phyloP scores from a whole-genome alignment of 1,140 invertebrate species.

The Danaus melanippus region DNA sequence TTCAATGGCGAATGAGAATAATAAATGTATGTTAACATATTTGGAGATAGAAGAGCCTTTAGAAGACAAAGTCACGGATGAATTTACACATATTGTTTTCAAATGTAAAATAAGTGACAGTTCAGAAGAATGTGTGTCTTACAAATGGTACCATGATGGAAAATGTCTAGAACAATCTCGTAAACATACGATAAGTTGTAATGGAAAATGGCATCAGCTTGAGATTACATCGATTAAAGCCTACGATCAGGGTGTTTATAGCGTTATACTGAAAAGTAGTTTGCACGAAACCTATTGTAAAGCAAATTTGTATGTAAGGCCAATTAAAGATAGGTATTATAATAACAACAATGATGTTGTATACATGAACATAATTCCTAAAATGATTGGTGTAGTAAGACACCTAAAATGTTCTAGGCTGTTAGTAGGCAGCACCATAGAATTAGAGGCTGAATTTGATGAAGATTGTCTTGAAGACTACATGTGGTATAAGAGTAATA shows the following conservation, averaged over 20 bases:
- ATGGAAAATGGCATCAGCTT: conserved; percentile 21
- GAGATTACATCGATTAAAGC: conserved; percentile 15
- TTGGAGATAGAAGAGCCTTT: conserved; percentile 25
- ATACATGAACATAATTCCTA: conserved; percentile 11
- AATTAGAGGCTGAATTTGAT: conserved; percentile 23
- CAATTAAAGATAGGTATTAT: conserved; percentile 11
- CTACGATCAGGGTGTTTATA: conserved; percentile 25
- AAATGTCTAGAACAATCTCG: conserved; percentile 16
- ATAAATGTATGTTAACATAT: conserved; percentile 4
- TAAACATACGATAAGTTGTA: conserved; percentile 14
- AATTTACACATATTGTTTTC: conserved; percentile 23
- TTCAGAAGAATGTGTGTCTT: conserved; percentile 8
- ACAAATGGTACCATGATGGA: conserved; percentile 29
- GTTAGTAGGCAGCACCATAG: conserved; percentile 21
- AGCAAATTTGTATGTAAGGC: conserved; percentile 20
- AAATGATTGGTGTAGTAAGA: conserved; percentile 9
- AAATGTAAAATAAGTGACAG: conserved; percentile 24
- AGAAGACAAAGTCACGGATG: conserved; percentile 22
- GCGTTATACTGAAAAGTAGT: conserved; percentile 17
- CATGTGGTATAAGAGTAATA: conserved; percentile 27
- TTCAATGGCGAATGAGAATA: conserved; percentile 14
- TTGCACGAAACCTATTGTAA: conserved; percentile 18
- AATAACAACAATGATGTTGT: conserved; percentile 17
- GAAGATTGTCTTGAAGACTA: conserved; percentile 16
- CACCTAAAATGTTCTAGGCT: conserved; percentile 19